phyloP scores from a whole-genome alignment of 2,113 vertebrate genomes.

The Lasiurus cinereus region DNA sequence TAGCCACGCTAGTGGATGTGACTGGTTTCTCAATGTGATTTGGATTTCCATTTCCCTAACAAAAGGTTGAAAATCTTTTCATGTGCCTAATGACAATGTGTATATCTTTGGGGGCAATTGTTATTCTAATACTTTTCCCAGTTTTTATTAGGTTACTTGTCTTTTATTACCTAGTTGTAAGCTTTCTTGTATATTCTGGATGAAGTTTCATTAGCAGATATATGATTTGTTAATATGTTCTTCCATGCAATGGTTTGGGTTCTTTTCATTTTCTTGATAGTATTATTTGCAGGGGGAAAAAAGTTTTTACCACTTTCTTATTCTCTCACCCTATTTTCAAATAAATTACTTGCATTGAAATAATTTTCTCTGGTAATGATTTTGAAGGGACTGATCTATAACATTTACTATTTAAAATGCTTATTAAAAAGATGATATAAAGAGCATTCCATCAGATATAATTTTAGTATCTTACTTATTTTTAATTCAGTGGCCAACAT shows the following conservation, averaged over 20 bases:
- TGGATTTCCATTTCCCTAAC: background rate
- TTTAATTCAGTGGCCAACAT: background rate
- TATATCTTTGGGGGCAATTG: background rate
- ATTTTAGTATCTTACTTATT: background rate
- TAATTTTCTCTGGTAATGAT: background rate
- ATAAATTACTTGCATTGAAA: background rate
- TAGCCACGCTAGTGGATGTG: background rate
- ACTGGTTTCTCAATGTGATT: background rate
- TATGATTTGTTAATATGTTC: background rate
- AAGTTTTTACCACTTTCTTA: background rate
- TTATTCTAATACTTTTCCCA: background rate
- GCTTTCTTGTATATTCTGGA: background rate
- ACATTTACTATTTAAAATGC: background rate
- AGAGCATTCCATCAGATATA: background rate
- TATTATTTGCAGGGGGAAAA: background rate
- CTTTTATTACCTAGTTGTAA: background rate
- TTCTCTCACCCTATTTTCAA: background rate
- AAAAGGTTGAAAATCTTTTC: background rate
- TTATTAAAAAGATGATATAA: background rate
- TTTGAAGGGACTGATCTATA: background rate
- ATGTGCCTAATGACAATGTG: background rate
- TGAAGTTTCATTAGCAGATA: background rate
- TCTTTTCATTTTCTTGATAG: background rate
- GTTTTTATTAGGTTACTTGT: background rate
- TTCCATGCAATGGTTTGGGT: background rate